Evolutionary conservation across 2,888 invertebrate species (phyloP).

Genomic region (Hetaerina titia): DNA sequence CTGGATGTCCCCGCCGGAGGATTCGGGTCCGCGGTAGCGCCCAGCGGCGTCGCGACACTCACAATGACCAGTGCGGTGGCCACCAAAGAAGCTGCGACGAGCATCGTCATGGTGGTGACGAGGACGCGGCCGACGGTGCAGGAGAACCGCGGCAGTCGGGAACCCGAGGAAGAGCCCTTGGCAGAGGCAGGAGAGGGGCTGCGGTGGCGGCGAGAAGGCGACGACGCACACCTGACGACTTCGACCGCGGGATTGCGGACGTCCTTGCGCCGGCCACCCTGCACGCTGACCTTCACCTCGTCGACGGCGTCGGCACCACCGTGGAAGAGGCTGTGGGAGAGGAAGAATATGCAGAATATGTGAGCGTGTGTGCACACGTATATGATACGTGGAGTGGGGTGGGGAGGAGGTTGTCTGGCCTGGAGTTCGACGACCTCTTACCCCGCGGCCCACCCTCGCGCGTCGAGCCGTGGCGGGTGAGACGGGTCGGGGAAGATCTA

Average conservation of each 20-base stretch:
- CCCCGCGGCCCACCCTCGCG: too few species aligned
- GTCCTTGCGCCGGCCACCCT: not conserved
- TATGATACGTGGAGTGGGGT: too few species aligned
- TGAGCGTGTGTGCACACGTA: too few species aligned
- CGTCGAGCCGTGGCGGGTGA: too few species aligned
- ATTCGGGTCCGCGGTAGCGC: not conserved
- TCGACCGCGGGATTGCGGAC: not conserved
- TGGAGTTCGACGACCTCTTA: too few species aligned
- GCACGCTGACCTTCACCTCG: not conserved
- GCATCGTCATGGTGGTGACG: not conserved
- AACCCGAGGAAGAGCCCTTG: not conserved
- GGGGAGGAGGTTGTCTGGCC: too few species aligned
- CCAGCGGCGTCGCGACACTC: not conserved
- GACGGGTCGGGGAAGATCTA: too few species aligned
- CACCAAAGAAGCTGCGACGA: not conserved
- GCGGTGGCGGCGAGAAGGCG: not conserved
- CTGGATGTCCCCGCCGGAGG: not conserved
- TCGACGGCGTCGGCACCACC: not conserved
- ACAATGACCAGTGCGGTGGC: conserved; percentile 13
- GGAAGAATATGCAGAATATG: too few species aligned
- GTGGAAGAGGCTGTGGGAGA: not conserved
- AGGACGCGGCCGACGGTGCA: conserved; percentile 28
- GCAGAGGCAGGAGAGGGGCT: not conserved
- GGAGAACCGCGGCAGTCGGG: not conserved
- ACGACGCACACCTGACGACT: not conserved